A percentile compares a stretch with the other conserved stretches of the same genome.
These are phyloP conservation scores for Synodontis membranacea DNA, from an alignment of 2,113 vertebrate species.

Conservation along the genomic window DNA sequence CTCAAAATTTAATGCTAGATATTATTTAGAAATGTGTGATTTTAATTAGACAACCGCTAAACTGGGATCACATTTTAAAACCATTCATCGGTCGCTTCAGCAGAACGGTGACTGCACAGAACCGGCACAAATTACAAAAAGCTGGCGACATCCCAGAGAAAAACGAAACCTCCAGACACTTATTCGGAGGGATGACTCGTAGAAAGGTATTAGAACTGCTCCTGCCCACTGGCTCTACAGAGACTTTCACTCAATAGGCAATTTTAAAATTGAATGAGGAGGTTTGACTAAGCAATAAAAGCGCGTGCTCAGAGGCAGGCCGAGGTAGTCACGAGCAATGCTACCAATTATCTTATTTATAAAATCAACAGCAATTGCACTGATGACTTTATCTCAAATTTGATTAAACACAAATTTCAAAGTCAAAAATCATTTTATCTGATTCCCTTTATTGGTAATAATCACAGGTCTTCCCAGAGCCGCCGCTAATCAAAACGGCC, in stretches of 20 bases:
- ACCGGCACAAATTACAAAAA: slow-evolving; percentile 19
- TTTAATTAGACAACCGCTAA: not conserved
- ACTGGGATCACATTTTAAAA: not conserved
- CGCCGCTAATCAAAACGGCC: slow-evolving; percentile 68
- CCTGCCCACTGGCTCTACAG: slow-evolving; percentile 80
- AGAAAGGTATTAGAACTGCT: slow-evolving; percentile 84
- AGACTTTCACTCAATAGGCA: slow-evolving; percentile 92
- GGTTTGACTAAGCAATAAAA: slow-evolving; percentile 98
- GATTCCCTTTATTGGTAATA: slow-evolving; percentile 87
- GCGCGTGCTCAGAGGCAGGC: slow-evolving; percentile 75
- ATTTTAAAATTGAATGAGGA: slow-evolving; percentile 98
- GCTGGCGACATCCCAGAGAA: slow-evolving; percentile 16
- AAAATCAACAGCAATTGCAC: slow-evolving; percentile 91
- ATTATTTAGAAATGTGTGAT: not conserved
- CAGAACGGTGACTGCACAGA: slow-evolving; percentile 11
- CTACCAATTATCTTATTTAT: slow-evolving; percentile 96
- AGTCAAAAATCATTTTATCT: slow-evolving; percentile 80
- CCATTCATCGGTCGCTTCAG: not conserved
- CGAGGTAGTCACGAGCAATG: slow-evolving; percentile 80
- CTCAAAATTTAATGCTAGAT: not conserved
- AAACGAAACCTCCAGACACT: not conserved
- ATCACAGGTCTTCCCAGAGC: slow-evolving; percentile 69
- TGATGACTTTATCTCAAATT: slow-evolving; percentile 89
- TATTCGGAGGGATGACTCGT: slow-evolving; percentile 70
- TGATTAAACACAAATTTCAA: slow-evolving; percentile 85